A percentile compares a stretch with the other conserved stretches of the same genome.
Evolutionary conservation across 2,113 vertebrate genomes (phyloP).

Genomic region (Prolemur simus): DNA sequence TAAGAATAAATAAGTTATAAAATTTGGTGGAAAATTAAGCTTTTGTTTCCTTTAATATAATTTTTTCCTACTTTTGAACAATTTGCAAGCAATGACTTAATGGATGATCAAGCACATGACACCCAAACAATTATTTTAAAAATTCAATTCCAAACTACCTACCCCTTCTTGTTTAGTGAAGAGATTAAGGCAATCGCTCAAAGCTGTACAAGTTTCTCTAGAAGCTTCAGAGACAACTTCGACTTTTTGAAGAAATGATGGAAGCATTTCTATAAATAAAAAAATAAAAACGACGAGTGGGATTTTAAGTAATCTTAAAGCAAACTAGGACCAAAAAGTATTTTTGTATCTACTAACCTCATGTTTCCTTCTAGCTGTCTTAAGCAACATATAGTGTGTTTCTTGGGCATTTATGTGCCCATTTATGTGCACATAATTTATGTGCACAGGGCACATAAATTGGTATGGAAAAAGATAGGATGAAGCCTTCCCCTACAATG

Average conservation of each 20-base stretch:
- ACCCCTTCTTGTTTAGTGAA: conserved; percentile 94
- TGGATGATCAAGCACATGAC: background rate
- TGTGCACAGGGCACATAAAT: background rate
- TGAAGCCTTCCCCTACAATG: background rate
- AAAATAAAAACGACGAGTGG: conserved; percentile 9
- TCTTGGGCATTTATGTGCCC: too few species aligned
- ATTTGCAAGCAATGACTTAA: background rate
- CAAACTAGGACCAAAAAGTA: background rate
- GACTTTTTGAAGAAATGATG: conserved; percentile 87
- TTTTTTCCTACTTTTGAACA: background rate
- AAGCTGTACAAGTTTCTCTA: conserved; percentile 87
- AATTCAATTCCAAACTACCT: conserved; percentile 75
- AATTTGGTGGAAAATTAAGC: conserved; percentile 21
- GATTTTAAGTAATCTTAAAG: background rate
- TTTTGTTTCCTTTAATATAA: background rate
- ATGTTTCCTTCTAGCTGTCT: background rate
- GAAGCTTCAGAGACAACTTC: conserved; percentile 91
- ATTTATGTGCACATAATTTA: too few species aligned
- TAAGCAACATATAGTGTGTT: background rate
- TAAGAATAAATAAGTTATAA: background rate
- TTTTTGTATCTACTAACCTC: background rate
- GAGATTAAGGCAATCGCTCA: conserved; percentile 90
- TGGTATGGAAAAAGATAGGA: background rate
- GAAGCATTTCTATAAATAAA: conserved; percentile 85
- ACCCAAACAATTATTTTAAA: background rate